Evolutionary conservation across 2,113 vertebrate genomes (phyloP).

Genomic region (Hiodon tergisus): DNA sequence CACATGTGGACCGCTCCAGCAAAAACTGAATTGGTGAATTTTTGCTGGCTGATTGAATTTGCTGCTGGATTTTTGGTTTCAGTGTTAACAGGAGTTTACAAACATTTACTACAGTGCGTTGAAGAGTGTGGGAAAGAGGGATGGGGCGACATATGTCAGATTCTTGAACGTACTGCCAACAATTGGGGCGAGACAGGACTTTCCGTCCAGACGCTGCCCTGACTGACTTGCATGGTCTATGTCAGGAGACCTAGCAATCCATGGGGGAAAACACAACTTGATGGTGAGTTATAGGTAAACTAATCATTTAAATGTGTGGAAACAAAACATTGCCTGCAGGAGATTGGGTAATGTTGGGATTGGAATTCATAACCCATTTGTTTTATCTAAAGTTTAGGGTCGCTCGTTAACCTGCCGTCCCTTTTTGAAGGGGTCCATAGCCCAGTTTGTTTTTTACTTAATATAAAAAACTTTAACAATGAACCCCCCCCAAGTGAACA

Average conservation of each 20-base stretch:
- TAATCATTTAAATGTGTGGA: constrained; percentile 20
- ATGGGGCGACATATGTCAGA: background rate
- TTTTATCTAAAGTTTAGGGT: background rate
- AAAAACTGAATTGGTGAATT: background rate
- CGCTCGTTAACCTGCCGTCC: background rate
- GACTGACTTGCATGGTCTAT: constrained; percentile 6
- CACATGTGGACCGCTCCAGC: background rate
- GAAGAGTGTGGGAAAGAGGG: background rate
- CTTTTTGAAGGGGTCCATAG: background rate
- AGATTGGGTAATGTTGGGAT: constrained; percentile 9
- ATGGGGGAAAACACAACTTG: constrained; percentile 1
- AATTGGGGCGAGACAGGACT: background rate
- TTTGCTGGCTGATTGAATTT: background rate
- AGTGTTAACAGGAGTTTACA: no score
- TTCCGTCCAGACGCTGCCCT: background rate
- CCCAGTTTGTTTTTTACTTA: background rate
- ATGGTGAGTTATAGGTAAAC: constrained; percentile 15
- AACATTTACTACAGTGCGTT: background rate
- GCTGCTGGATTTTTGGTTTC: background rate
- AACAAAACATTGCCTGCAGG: constrained; percentile 9
- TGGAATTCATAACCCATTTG: background rate
- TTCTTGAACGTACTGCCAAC: background rate
- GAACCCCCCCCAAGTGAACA: background rate
- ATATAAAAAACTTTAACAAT: background rate
- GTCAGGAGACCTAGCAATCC: background rate